phyloP scores from a whole-genome alignment of 2,113 vertebrate genomes.

The Lophotis ruficrista region DNA sequence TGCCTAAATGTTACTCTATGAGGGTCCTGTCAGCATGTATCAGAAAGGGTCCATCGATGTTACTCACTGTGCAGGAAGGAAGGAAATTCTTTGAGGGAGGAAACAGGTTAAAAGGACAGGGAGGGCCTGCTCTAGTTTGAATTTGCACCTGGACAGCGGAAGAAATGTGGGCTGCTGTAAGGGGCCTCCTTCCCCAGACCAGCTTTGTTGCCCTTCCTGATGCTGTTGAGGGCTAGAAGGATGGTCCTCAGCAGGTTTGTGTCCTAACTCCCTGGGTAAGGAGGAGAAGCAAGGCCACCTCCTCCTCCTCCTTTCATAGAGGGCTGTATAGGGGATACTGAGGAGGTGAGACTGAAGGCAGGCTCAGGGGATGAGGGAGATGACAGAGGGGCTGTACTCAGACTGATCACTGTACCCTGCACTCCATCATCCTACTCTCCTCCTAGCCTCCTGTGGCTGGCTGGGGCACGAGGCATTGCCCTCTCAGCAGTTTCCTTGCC shows the following conservation, averaged over 20 bases:
- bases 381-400: not conserved
- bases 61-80: not conserved
- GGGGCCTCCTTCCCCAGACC: not conserved
- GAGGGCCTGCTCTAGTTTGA: not conserved
- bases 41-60: not conserved
- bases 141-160: not conserved
- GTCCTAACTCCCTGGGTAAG: not conserved
- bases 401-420: not conserved
- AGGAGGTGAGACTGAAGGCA: not conserved
- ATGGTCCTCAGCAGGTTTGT: not conserved
- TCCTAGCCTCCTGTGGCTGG: not conserved
- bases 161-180: not conserved
- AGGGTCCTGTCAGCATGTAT: not conserved
- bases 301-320: not conserved
- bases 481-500: not conserved
- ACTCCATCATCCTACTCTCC: not conserved
- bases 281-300: not conserved
- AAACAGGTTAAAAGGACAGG: not conserved
- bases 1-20: not conserved
- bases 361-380: not conserved
- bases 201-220: not conserved
- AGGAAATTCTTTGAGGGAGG: not conserved
- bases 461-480: not conserved
- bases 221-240: not conserved
- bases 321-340: accelerated